Percentiles rank a stretch among this genome's conserved stretches.
phyloP scores from a whole-genome alignment of 2,797 vertebrate genomes.

The Liparis tanakae region DNA sequence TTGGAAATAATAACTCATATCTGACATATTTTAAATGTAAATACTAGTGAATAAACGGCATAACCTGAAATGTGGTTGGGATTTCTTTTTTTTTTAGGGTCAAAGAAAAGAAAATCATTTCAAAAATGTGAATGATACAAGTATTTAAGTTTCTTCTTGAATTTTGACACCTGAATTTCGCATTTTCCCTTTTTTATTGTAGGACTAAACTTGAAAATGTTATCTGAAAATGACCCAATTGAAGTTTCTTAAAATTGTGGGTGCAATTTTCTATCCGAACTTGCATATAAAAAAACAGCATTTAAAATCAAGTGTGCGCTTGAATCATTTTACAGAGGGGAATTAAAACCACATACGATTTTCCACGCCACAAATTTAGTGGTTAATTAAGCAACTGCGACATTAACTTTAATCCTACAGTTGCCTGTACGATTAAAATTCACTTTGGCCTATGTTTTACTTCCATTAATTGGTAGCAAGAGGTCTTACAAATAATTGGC shows the following conservation, averaged over 20 bases:
- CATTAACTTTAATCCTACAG: not conserved
- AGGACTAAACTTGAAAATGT: not conserved
- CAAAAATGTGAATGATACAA: not conserved
- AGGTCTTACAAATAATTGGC: not conserved
- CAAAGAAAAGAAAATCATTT: too few relatives aligned
- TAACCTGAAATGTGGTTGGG: not conserved
- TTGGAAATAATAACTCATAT: not conserved
- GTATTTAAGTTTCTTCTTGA: not conserved
- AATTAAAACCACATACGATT: not conserved
- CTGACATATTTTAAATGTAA: not conserved
- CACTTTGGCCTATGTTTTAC: not conserved
- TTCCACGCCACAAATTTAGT: not conserved
- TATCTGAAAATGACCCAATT: not conserved
- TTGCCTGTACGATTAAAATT: not conserved
- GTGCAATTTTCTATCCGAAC: not conserved
- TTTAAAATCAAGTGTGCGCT: not conserved
- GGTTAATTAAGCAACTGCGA: not conserved
- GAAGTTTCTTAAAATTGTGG: not conserved
- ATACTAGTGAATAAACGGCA: not conserved
- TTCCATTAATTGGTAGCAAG: not conserved
- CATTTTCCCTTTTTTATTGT: not conserved
- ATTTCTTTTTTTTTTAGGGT: not conserved
- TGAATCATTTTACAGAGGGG: not conserved
- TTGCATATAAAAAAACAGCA: not conserved
- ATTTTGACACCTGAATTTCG: not conserved